Evolutionary conservation across 2,797 vertebrate species (phyloP).

Genomic region (Acipenser ruthenus): DNA sequence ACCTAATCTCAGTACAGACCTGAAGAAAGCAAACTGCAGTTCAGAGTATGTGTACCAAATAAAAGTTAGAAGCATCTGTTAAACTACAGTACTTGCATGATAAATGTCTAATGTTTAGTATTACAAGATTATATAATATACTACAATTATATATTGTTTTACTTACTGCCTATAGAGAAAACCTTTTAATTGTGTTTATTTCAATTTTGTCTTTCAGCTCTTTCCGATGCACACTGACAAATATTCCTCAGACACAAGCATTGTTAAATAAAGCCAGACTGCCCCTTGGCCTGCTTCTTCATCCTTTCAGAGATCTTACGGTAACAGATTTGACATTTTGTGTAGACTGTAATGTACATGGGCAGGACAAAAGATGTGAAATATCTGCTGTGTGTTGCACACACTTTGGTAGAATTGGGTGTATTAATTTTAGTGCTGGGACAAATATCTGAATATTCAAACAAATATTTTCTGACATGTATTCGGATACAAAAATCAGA

Average conservation of each 20-base stretch:
- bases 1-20: constrained; percentile 83
- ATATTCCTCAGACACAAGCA: constrained; percentile 88
- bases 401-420: too few species aligned
- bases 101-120: neutral
- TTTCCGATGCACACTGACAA: constrained; percentile 87
- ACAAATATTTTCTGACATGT: too few species aligned
- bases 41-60: constrained; percentile 72
- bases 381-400: too few species aligned
- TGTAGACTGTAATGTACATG: neutral
- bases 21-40: constrained; percentile 88
- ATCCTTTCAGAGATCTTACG: constrained; percentile 93
- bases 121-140: neutral
- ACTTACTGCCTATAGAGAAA: neutral
- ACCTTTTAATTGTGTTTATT: neutral
- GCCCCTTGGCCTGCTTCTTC: constrained; percentile 85
- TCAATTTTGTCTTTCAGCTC: constrained; percentile 54
- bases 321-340: constrained; percentile 47
- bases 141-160: neutral
- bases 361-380: too few species aligned
- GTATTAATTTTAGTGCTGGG: too few species aligned
- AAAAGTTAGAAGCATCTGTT: constrained; percentile 11
- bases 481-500: too few species aligned
- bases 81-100: neutral
- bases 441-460: too few species aligned
- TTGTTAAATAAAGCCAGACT: constrained; percentile 92